Evolutionary conservation across 2,113 vertebrate species (phyloP).

Genomic region (Promerops cafer): DNA sequence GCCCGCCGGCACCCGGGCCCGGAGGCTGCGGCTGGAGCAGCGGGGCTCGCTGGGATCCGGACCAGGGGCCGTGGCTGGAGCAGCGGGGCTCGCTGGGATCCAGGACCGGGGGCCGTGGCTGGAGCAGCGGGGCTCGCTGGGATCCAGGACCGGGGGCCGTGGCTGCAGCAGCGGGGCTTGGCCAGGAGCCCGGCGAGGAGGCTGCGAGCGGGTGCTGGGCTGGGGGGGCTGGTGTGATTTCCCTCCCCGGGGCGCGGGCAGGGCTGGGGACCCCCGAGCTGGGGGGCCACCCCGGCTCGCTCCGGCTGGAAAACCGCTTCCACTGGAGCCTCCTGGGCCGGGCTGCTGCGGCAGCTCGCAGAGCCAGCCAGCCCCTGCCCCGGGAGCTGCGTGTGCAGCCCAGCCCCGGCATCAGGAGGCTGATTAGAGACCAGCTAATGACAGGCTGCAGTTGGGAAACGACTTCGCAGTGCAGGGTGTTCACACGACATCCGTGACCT

Average conservation of each 20-base stretch:
- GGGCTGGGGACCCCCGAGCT: rapidly evolving
- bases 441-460: neutral
- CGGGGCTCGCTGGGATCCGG: neutral
- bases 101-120: neutral
- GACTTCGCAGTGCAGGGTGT: neutral
- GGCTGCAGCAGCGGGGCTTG: rapidly evolving
- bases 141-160: neutral
- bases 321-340: neutral
- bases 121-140: neutral
- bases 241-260: neutral
- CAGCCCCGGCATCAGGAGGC: neutral
- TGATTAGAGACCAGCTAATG: constrained; percentile 25
- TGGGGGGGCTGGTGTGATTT: rapidly evolving
- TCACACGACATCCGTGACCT: neutral
- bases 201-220: rapidly evolving
- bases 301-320: neutral
- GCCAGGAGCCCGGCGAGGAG: neutral
- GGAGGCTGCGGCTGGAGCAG: rapidly evolving
- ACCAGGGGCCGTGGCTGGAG: too few species aligned
- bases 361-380: neutral
- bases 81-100: neutral
- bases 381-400: neutral
- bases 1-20: rapidly evolving
- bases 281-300: rapidly evolving
- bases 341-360: neutral